These are phyloP conservation scores for Pseudotriccus pelzelni DNA, from an alignment of 2,797 vertebrate species.

Conservation along the genomic window DNA sequence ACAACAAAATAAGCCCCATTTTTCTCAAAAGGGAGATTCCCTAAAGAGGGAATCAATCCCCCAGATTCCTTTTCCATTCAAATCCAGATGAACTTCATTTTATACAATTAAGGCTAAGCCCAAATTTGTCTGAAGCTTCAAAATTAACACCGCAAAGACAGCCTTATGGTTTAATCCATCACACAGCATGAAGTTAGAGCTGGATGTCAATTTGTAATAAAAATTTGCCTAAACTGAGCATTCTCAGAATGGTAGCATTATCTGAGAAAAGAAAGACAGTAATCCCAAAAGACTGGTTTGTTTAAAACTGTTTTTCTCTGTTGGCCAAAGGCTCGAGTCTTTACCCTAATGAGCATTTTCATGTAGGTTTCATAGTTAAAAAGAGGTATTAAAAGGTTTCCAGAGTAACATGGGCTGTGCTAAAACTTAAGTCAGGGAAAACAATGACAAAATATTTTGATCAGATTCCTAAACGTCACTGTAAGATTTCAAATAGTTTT, in stretches of 20 bases:
- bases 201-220: not conserved
- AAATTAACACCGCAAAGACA: not conserved
- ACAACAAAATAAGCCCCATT: not conserved
- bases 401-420: not conserved
- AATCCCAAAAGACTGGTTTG: not conserved
- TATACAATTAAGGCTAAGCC: not conserved
- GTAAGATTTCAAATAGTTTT: not conserved
- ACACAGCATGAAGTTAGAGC: not conserved
- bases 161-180: not conserved
- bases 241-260: not conserved
- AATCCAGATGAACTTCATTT: not conserved
- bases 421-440: not conserved
- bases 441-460: not conserved
- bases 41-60: not conserved
- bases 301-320: not conserved
- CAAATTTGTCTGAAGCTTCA: not conserved
- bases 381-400: not conserved
- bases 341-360: not conserved
- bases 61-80: not conserved
- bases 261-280: not conserved
- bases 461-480: not conserved
- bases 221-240: not conserved
- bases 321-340: not conserved
- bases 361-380: not conserved
- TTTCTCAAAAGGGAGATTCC: not conserved